Base-by-base conservation (phyloP, 1,140 invertebrate genomes). In the Battus philenor region DNA sequence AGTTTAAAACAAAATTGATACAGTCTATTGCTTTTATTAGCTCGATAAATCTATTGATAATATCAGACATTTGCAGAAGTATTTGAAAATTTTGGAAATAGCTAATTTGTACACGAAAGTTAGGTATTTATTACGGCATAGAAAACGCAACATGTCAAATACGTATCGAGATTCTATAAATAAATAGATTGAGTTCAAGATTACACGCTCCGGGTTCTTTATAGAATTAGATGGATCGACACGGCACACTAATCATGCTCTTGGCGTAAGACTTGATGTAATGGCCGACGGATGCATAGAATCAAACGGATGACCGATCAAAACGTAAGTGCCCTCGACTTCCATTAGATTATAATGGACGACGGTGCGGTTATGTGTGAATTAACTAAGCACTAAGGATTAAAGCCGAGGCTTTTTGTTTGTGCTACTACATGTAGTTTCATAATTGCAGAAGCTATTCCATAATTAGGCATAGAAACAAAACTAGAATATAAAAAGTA, bases 141-240 rank as follows among this genome's bases (percentile, higher is more conserved):
- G 24, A 41, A 15, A 41, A 41, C n/a, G 38, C 15, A 29, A 41
- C 38, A 8, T 26, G 24, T 41, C 38, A 41, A 41, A 41, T 30
- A 11, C 15, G 38, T 15, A 9, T 41, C 27, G 24, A 29, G 38
- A 11, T 27, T 41, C 38, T 29, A 41, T 41, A 41, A 41, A 41
- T 41, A 41, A 29, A 36, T 20, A 41, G 38, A 41, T 41, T 29
- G 38, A 41, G 38, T 41, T 17, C 8, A 26, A 29, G 38, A 41
- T 41, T 41, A 41, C 24, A 17, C 38, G 38, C 15, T 16, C 22
- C 38, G n/a, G 29, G 38, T 41, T 41, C 38, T 41, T 41, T 29
- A 41, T 41, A 41, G 38, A 41, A 41, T 41, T 41, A 41, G 38
- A 41, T 41, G 38, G 13, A 41, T 41, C 38, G 38, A 29, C 38